These are phyloP conservation scores for Pherbina coryleti DNA, from an alignment of 2,888 invertebrate genomes.

Conservation along the genomic window DNA sequence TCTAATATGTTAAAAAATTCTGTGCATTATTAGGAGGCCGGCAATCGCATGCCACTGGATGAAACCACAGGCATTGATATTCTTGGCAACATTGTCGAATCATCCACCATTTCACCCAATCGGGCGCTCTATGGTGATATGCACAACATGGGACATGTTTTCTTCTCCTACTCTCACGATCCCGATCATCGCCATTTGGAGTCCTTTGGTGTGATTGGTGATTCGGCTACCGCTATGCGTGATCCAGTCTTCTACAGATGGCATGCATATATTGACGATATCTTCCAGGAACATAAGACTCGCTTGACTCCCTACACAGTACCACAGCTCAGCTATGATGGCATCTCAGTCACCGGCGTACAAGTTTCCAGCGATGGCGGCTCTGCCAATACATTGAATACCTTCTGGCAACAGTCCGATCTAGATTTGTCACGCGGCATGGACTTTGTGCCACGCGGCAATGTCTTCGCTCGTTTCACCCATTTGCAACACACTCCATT, in stretches of 20 bases:
- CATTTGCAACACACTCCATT: slow-evolving; percentile 83
- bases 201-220: slow-evolving; percentile 85
- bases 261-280: slow-evolving; percentile 84
- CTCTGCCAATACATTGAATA: slow-evolving; percentile 73
- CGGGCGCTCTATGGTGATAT: slow-evolving; percentile 80
- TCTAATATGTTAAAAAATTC: not conserved
- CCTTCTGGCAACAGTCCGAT: slow-evolving; percentile 85
- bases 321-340: slow-evolving; percentile 65
- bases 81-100: slow-evolving; percentile 84
- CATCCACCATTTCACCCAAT: slow-evolving; percentile 79
- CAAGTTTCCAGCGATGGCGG: slow-evolving; percentile 72
- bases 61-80: slow-evolving; percentile 81
- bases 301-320: slow-evolving; percentile 76
- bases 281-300: slow-evolving; percentile 82
- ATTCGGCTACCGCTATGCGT: slow-evolving; percentile 86
- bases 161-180: slow-evolving; percentile 83
- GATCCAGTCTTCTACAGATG: slow-evolving; percentile 90
- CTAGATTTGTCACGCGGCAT: slow-evolving; percentile 84
- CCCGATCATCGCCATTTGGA: slow-evolving; percentile 82
- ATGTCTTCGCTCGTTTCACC: slow-evolving; percentile 78
- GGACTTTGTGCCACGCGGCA: slow-evolving; percentile 84
- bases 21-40: slow-evolving; percentile 71
- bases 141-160: slow-evolving; percentile 86
- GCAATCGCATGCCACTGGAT: slow-evolving; percentile 73
- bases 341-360: slow-evolving; percentile 74